These are phyloP conservation scores for Pteromalus puparum DNA, from an alignment of 1,140 invertebrate species.

Conservation along the genomic window DNA sequence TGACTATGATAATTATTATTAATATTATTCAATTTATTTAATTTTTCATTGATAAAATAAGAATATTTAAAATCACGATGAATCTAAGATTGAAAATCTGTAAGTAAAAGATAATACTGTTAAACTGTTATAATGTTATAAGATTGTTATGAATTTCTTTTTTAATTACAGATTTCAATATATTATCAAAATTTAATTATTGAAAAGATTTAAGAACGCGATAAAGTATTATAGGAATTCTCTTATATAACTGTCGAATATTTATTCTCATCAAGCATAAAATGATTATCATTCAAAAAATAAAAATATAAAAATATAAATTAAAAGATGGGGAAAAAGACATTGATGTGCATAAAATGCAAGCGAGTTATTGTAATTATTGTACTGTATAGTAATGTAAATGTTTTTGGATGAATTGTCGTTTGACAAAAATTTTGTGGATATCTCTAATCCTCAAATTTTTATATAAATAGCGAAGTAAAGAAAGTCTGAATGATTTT, in stretches of 20 bases:
- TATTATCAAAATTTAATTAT: background rate
- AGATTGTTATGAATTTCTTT: slow-evolving; percentile 12
- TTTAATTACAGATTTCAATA: slow-evolving; percentile 37
- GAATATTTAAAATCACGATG: slow-evolving; percentile 24
- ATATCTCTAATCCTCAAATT: background rate
- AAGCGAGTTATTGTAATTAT: slow-evolving; percentile 40
- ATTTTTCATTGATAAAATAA: slow-evolving; percentile 26
- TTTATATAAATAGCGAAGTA: slow-evolving; percentile 22
- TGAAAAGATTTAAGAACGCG: background rate
- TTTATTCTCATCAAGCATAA: slow-evolving; percentile 34
- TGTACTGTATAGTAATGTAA: slow-evolving; percentile 43
- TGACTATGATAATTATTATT: background rate
- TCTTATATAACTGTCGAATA: slow-evolving; percentile 24
- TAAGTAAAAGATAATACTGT: background rate
- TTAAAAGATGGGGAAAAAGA: background rate
- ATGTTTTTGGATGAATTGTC: slow-evolving; percentile 11
- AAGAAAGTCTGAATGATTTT: slow-evolving; percentile 5
- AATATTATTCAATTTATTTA: slow-evolving; percentile 8
- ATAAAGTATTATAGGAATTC: slow-evolving; percentile 29
- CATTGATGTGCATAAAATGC: background rate
- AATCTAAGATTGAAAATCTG: slow-evolving; percentile 17
- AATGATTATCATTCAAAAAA: slow-evolving; percentile 24
- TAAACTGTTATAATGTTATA: slow-evolving; percentile 30
- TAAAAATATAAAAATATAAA: background rate
- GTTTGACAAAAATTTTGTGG: background rate